Base-by-base conservation (phyloP, 1,140 invertebrate species). In the Drosophila pachea region DNA sequence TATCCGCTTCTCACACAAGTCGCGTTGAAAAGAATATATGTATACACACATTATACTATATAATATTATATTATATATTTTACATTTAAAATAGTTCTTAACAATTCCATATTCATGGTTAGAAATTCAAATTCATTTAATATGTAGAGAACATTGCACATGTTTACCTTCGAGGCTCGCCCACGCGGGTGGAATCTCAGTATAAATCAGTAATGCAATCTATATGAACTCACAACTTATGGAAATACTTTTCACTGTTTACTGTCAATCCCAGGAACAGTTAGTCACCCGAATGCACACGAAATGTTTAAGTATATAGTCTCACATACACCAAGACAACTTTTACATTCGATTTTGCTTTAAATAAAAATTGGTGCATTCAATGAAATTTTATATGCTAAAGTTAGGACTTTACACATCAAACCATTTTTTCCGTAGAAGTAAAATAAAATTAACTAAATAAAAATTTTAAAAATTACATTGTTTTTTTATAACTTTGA, bases 1-100 rank as follows among this genome's bases (percentile, higher is more conserved):
- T 86, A 86, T 81, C 81, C 81, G 81, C 81, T 86, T 86, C 74
- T 81, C 82, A 86, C 81, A 56, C 60, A 74, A 81, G 74, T 76
- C 83, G 82, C 73, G 81, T 86, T 76, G 66, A 67, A 77, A 47
- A 69, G 67, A 74, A 35, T 45, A 58, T 71, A 79, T 68, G 72
- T 59, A 66, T 36, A 48, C 35, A 59, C 7, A 43, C 8, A 14
- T 11, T 47, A 47, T 31, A 47, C 22, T 47, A 29, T 29, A 47
- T 22, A 22, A 47, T 47, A 47, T 45, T 8, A 31, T 75, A 65
- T 68, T 74, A 76, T 74, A 48, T 74, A 55, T 22, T 22, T 22
- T 22, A 22, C 22, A 22, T 22, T 2, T 22, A 76, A 70, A 74
- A 67, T 68, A 33, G 60, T 77, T 82, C 74, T 73, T 76, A 84